phyloP scores from a whole-genome alignment of 2,797 vertebrate genomes.

The Pangasius mekongensis region DNA sequence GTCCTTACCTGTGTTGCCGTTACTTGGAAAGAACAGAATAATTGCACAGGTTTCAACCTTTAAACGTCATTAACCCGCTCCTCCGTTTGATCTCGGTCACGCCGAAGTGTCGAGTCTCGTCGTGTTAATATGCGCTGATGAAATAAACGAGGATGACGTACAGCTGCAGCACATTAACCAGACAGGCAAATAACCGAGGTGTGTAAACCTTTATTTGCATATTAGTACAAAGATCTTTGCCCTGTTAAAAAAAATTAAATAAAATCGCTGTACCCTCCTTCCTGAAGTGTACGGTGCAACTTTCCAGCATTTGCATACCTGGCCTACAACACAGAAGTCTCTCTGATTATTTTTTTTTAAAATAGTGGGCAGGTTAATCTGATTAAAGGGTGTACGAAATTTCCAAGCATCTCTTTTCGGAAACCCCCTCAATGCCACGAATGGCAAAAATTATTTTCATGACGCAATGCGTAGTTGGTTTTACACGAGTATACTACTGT shows the following conservation, averaged over 20 bases:
- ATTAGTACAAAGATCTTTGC: conserved; percentile 79
- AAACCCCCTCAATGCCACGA: not conserved
- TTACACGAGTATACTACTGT: not conserved
- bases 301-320: conserved; percentile 26
- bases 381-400: not conserved
- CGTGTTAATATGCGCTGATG: not conserved
- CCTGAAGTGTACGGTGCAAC: conserved; percentile 20
- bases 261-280: conserved; percentile 62
- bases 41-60: not conserved
- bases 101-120: not conserved
- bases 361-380: not conserved
- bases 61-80: too few species aligned
- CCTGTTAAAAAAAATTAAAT: conserved; percentile 69
- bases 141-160: not conserved
- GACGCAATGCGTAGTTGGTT: too few species aligned
- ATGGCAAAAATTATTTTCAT: too few species aligned
- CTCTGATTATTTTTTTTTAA: not conserved
- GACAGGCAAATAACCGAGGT: conserved; percentile 48
- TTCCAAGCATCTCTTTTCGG: not conserved
- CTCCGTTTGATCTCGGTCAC: not conserved
- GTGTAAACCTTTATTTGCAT: conserved; percentile 80
- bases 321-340: not conserved
- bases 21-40: not conserved
- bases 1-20: conserved; percentile 8
- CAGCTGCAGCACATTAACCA: not conserved